Percentiles rank a stretch among this genome's conserved stretches.
Conservation (phyloP, 2,888 invertebrate genomes). For the Anticlea derivata region DNA sequence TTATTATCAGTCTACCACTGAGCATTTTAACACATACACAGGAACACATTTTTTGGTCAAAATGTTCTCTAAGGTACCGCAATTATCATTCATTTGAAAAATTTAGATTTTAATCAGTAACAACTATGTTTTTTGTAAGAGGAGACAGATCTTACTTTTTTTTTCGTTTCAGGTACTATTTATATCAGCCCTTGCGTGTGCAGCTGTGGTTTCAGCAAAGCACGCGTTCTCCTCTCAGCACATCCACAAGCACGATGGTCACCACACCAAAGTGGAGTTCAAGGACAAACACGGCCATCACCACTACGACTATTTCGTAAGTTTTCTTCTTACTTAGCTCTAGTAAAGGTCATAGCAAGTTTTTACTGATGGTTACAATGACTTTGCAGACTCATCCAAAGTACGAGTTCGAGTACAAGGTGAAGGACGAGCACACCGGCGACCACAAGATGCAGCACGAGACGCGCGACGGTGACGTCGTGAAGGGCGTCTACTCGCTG, state of each 20-base stretch:
- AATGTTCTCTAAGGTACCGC: constrained; percentile 46
- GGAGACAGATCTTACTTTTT: too few species aligned
- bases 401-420: constrained; percentile 74
- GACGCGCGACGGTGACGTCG: constrained; percentile 66
- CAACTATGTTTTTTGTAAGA: too few species aligned
- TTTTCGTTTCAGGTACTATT: constrained; percentile 26
- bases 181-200: constrained; percentile 29
- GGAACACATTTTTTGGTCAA: constrained; percentile 11
- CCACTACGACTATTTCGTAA: constrained; percentile 41
- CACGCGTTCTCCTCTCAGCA: constrained; percentile 48
- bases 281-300: constrained; percentile 38
- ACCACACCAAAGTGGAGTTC: constrained; percentile 36
- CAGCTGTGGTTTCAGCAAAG: constrained; percentile 30
- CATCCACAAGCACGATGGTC: constrained; percentile 45
- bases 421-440: constrained; percentile 70
- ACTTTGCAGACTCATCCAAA: constrained; percentile 57
- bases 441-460: constrained; percentile 74
- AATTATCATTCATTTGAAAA: too few species aligned
- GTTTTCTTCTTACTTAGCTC: constrained; percentile 1
- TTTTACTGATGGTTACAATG: not conserved
- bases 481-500: constrained; percentile 68
- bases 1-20: constrained; percentile 40
- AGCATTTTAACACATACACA: constrained; percentile 23
- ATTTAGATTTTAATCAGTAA: too few species aligned
- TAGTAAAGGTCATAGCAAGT: not conserved